Base-by-base conservation (phyloP, 30 jellyfish, hydroid and myxozoan genomes). In the Pseudorhiza aurosa region DNA sequence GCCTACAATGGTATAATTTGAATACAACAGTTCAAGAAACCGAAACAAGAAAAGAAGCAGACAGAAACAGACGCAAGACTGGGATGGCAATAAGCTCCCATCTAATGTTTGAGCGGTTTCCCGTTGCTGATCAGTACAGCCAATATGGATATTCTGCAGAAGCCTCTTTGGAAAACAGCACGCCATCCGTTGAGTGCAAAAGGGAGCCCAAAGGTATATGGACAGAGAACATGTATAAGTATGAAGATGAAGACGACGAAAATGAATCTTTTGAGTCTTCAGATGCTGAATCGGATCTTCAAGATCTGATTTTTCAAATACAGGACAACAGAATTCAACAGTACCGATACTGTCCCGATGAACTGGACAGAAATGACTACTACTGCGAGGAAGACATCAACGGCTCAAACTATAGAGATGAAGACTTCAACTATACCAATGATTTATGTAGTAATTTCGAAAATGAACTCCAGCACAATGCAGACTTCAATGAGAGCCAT, bases 181-280 rank as follows among this genome's bases (percentile, higher is more conserved):
- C 24, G 6, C 0, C n/a, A 53, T 53, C 37, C 8, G 14, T 24
- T 18, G 82, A 2, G 2, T 19, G 42, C 26, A 47, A 51, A 28
- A 25, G 44, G 50, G 67, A 36, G 27, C 15, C 43, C 6, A 55
- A 47, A 57, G 86, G 86, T 8, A 73, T 73, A 35, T 73, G 86
- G 86, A 73, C 86, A 24, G 86, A 73, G 51, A 39, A 57, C 17
- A 65, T 39, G 14, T 14, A 39, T 21, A 18, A 26, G 1, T 24
- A 42, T 32, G 86, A 73, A 15, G 76, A 57, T 53, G 75, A 57
- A 24, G 72, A 46, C 18, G 86, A 50, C n/a, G 86, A 57, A 10
- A 65, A 56, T 33, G 86, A 73, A 0, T 32, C 35, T 17, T 73
- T 42, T 53, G 62, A 73, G 3, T 50, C 86, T 11, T 43, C 68